phyloP scores from a whole-genome alignment of 2,113 vertebrate species.

The mouse (Mus musculus) region GRCm39 chr11:89661501-89662000 shows the following conservation, averaged over 20 bases:
- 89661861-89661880: not conserved
- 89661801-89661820: not conserved
- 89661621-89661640: not conserved
- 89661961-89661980: slow-evolving; percentile 12
- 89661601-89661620: slow-evolving; percentile 14
- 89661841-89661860: not conserved
- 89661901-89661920: not conserved
- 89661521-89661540: not conserved
- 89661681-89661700: not conserved
- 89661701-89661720: not conserved
- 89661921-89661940: not conserved
- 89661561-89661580: not conserved
- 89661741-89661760: not conserved
- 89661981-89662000: not conserved
- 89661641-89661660: not conserved
- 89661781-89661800: not conserved
- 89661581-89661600: not conserved
- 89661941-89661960: not conserved
- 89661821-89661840: not conserved
- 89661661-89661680: not conserved
- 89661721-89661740: not conserved
- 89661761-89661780: not conserved
- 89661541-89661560: not conserved
- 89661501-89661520: slow-evolving; percentile 6
- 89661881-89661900: not conserved